Base-by-base conservation (phyloP, 2,888 invertebrate species). In the Leucophenga montana region DNA sequence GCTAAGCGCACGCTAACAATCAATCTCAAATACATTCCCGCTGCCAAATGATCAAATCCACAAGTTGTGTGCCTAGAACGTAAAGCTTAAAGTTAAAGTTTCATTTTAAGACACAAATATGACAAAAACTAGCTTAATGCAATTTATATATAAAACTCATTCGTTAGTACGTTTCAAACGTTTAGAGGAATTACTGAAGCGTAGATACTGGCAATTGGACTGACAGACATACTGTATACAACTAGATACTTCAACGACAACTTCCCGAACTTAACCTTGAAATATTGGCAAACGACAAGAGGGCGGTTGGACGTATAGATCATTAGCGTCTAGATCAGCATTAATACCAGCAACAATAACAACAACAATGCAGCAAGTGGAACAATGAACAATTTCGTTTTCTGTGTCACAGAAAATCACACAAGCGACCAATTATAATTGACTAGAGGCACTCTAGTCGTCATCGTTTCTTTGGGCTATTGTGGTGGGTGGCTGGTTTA, bases 351-450 rank as follows among this genome's bases (percentile, higher is more conserved):
- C 59, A 50, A 57, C 53, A 67, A 64, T 20, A 65, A 57, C 27
- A 50, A 54, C 53, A 67, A 66, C 31, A 65, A 57, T 39, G 31
- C 44, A 16, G 50, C 33, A 74, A 39, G 69, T 70, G 69, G 77
- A 80, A 85, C 83, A 85, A 85, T 85, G 85, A 83, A 86, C 86
- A 86, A 86, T 86, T 83, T 85, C 84, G 80, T 85, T 86, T 86
- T 86, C 86, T 86, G 84, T 86, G 86, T 87, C 86, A 86, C 85
- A 79, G 85, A 82, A 85, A 86, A 85, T 86, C 87, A 85, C 86
- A 86, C 85, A 86, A 83, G 78, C 84, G 80, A 76, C 83, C 85
- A 85, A 83, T 77, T 85, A 85, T 85, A 85, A 76, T 75, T 76
- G 75, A 82, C 82, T 75, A 71, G 72, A 69, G 71, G 73, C 73